Conservation (phyloP, 2,113 vertebrate genomes). For the Lycaon pictus region DNA sequence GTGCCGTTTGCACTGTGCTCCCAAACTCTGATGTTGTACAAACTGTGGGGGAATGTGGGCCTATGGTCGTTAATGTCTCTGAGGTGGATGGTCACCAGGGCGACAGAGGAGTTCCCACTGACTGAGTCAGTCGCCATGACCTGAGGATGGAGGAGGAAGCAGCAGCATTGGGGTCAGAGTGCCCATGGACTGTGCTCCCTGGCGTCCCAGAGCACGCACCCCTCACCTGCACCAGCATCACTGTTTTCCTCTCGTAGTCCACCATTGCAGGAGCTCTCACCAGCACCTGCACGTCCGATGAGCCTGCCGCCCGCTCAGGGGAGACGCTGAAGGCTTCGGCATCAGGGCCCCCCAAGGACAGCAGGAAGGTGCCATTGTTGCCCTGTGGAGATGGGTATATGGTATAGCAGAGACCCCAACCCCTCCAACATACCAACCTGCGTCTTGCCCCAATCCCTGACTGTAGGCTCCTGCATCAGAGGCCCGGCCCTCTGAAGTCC, state of each 20-base stretch:
- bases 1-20: conserved; percentile 89
- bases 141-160: conserved; percentile 80
- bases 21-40: conserved; percentile 84
- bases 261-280: conserved; percentile 86
- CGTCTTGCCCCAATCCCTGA: background rate
- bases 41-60: conserved; percentile 88
- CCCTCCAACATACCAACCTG: background rate
- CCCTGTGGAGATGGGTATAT: conserved; percentile 81
- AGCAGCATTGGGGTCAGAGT: fast-evolving
- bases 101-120: conserved; percentile 72
- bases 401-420: fast-evolving
- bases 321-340: conserved; percentile 89
- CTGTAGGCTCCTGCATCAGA: background rate
- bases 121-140: conserved; percentile 90
- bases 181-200: fast-evolving
- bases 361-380: conserved; percentile 85
- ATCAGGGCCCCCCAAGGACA: conserved; percentile 86
- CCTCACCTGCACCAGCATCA: conserved; percentile 91
- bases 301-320: conserved; percentile 78
- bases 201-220: fast-evolving
- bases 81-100: conserved; percentile 91
- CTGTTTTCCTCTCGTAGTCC: conserved; percentile 90
- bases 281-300: conserved; percentile 88
- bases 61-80: conserved; percentile 93
- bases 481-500: background rate